Evolutionary conservation across 2,797 vertebrate genomes (phyloP), one percentile per base, ranked within the genome.

Genomic region (Typhlichthys eigenmanni): DNA sequence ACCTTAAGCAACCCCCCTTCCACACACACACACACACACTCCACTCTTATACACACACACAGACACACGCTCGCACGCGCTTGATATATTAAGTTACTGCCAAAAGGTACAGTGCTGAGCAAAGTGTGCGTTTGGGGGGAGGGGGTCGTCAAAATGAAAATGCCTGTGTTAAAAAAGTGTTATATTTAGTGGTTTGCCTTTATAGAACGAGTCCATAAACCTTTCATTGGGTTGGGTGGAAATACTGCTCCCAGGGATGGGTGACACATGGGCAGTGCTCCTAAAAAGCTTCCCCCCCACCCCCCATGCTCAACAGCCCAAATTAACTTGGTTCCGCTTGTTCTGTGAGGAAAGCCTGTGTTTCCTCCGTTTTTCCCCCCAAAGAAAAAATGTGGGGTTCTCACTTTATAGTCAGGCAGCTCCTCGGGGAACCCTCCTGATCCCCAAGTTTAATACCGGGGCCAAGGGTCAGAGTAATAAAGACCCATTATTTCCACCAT

Each of bases 121-220:
- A 66, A 53, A 53, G 58, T 52, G 47, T 32, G 59, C 50, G 52
- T 50, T n/a, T 14, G 54, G n/a, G 43, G 53, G 14, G 16, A 16
- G 13, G 66, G 34, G 9, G 68, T 29, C 24, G 58, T 60, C 32
- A 53, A 57, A 55, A 60, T 62, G 60, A 55, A 56, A 68, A 72
- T 62, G 75, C 93, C 91, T 93, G 92, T 92, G 93, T 92, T 93
- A 93, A 93, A 94, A 95, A 92, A 92, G 92, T 93, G 92, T 93
- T 92, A 91, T 90, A 93, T 94, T 95, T 96, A 96, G 95, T 95
- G 94, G 93, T 94, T 95, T 93, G 91, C 94, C 95, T 95, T 95
- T 95, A 95, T 93, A 94, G 93, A 94, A 93, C 81, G 89, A 95
- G 94, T 95, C 94, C 92, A 95, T 96, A 97, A 96, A 97, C 91